Evolutionary conservation across 2,888 invertebrate genomes (phyloP).

Genomic region (Oscheius sp.): DNA sequence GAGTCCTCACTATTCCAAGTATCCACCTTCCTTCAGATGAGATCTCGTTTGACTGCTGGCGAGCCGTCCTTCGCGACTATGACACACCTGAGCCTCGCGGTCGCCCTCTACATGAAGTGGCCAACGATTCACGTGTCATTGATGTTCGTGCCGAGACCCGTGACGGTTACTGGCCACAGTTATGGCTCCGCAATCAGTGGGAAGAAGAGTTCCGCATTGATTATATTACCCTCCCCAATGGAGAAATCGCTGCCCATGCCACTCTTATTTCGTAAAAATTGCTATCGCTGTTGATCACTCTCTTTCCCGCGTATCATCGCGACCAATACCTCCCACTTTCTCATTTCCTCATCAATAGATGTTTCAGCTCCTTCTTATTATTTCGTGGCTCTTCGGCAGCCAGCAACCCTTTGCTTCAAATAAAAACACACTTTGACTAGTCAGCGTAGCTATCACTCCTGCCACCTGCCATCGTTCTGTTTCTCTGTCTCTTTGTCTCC

Average conservation of each 20-base stretch:
- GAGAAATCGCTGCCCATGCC: slow-evolving; percentile 25
- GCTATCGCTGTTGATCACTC: not conserved
- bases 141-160: slow-evolving; percentile 7
- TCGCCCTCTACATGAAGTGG: slow-evolving; percentile 6
- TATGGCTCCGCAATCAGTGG: slow-evolving; percentile 18
- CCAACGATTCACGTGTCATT: slow-evolving; percentile 1
- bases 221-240: not conserved
- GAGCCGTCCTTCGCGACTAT: not conserved
- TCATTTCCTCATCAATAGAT: no score
- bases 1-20: not conserved
- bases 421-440: no score
- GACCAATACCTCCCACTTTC: no score
- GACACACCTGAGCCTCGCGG: not conserved
- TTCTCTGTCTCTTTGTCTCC: no score
- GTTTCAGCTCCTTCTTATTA: no score
- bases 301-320: no score
- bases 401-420: no score
- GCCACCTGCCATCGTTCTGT: no score
- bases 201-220: slow-evolving; percentile 6
- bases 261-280: not conserved
- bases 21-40: not conserved
- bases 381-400: no score
- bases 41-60: slow-evolving; percentile 8
- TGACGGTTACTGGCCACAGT: slow-evolving; percentile 20
- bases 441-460: no score